Evolutionary conservation across 2,888 invertebrate species (phyloP).

Genomic region (Drosophila quasianomalipes): DNA sequence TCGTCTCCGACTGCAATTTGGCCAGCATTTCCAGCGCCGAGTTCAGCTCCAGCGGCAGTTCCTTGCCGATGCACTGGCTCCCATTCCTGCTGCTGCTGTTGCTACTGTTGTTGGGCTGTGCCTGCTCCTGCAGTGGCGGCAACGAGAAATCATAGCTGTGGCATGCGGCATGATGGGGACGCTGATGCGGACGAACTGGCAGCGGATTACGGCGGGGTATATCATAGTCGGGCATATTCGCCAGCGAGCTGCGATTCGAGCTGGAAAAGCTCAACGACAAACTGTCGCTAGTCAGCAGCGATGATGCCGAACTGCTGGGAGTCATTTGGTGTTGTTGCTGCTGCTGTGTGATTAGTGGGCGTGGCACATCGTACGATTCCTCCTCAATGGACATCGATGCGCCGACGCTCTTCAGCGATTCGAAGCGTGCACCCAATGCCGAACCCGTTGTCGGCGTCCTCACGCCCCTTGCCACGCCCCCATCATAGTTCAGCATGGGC

Average conservation of each 20-base stretch:
- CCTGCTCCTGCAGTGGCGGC: slow-evolving; percentile 78
- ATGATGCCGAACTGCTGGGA: slow-evolving; percentile 89
- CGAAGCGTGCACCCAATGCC: slow-evolving; percentile 61
- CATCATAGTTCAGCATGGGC: slow-evolving; percentile 86
- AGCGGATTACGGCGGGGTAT: slow-evolving; percentile 87
- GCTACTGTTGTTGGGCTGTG: slow-evolving; percentile 35
- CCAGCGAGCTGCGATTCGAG: slow-evolving; percentile 87
- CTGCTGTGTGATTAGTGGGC: slow-evolving; percentile 85
- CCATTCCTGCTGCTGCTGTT: slow-evolving; percentile 25
- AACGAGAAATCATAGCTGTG: slow-evolving; percentile 88
- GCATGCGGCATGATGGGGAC: slow-evolving; percentile 45
- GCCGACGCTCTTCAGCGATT: slow-evolving; percentile 79
- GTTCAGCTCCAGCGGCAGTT: slow-evolving; percentile 90
- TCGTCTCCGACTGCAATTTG: slow-evolving; percentile 92
- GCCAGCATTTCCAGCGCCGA: slow-evolving; percentile 92
- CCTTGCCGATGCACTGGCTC: slow-evolving; percentile 85
- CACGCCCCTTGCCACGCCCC: slow-evolving; percentile 85
- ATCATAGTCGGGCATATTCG: slow-evolving; percentile 90
- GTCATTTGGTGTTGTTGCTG: slow-evolving; percentile 87
- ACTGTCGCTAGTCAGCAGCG: slow-evolving; percentile 88
- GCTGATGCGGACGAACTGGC: slow-evolving; percentile 77
- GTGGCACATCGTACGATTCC: slow-evolving; percentile 89
- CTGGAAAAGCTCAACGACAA: slow-evolving; percentile 86
- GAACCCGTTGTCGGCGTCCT: slow-evolving; percentile 77
- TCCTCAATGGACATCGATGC: slow-evolving; percentile 84